Conservation (phyloP, 2,113 vertebrate species). For the Corythoichthys intestinalis region DNA sequence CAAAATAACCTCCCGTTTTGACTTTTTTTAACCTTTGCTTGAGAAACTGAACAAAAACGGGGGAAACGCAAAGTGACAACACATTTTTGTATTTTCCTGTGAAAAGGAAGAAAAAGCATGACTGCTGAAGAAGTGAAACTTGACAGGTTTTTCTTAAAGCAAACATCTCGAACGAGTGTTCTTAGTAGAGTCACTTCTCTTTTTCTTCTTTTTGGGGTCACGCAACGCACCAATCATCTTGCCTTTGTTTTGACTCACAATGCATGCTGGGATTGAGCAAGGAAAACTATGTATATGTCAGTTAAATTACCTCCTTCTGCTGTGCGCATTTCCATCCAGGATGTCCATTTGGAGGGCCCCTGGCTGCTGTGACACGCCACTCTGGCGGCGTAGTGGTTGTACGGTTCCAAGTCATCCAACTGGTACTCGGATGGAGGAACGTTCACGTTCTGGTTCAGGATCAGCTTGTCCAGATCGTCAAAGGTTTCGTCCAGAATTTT, state of each 20-base stretch:
- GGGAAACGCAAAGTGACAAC: not conserved
- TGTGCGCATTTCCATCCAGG: constrained; percentile 73
- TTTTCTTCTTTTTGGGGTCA: not conserved
- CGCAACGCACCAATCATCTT: not conserved
- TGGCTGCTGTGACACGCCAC: constrained; percentile 80
- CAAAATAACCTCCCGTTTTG: not conserved
- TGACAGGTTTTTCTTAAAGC: not conserved
- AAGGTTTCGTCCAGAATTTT: constrained; percentile 28
- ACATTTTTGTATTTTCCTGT: not conserved
- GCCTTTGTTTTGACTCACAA: not conserved
- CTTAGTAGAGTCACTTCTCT: not conserved
- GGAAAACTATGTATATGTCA: not conserved
- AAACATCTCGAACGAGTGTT: constrained; percentile 11
- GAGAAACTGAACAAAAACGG: not conserved
- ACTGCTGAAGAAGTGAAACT: constrained; percentile 7
- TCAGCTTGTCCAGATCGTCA: constrained; percentile 37
- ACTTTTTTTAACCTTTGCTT: not conserved
- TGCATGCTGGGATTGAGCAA: not conserved
- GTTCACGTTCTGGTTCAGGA: constrained; percentile 71
- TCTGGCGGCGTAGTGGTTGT: constrained; percentile 75
- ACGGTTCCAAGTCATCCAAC: constrained; percentile 70
- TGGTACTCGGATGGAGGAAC: constrained; percentile 69
- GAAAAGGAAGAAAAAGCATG: constrained; percentile 1
- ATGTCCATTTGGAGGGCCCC: constrained; percentile 79
- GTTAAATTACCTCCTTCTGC: constrained; percentile 73